Evolutionary conservation across 2,888 invertebrate species (phyloP), one percentile per base, ranked within the genome.

Genomic region (Lacanobia wlatinum): DNA sequence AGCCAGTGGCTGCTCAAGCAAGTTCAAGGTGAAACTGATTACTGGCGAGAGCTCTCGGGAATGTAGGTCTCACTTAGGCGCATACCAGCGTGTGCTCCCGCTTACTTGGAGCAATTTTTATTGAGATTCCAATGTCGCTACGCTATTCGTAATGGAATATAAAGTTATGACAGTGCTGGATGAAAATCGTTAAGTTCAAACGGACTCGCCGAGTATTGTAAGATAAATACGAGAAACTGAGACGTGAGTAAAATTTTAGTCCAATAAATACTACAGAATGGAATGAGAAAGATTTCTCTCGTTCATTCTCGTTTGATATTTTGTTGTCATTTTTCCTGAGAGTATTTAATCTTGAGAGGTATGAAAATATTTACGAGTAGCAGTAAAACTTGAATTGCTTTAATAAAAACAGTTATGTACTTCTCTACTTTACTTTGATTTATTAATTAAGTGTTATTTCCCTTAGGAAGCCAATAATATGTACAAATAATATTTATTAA

Each of bases 101-200:
- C 55, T 71, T 81, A 60, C 65, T 70, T 50, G 58, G 58, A 84
- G 63, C 46, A 73, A 73, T 84, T 76, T 82, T 82, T 84, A 84
- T 84, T 84, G 79, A 76, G 55, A 86, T 84, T 86, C 84, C 84
- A 61, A 68, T 59, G 67, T 59, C 64, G n/a, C 70, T 56, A 58
- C 10, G 66, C 52, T 53, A 70, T 84, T 70, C 52, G 58, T 73
- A 70, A 72, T 81, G 70, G 67, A 73, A 76, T 80, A 74, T 84
- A 67, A 68, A 73, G 66, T 74, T 74, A 73, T 86, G 70, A 69
- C 74, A 73, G 56, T 62, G 50, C 53, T 63, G 14, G 63, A 55
- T 70, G 67, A 65, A 75, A 67, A 84, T 68, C 50, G 9, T 76
- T 67, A 28, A 67, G 58, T 66, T 74, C 61, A 84, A 76, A 81